Base-by-base conservation (phyloP, 2,888 invertebrate genomes). In the Eilema caniola region DNA sequence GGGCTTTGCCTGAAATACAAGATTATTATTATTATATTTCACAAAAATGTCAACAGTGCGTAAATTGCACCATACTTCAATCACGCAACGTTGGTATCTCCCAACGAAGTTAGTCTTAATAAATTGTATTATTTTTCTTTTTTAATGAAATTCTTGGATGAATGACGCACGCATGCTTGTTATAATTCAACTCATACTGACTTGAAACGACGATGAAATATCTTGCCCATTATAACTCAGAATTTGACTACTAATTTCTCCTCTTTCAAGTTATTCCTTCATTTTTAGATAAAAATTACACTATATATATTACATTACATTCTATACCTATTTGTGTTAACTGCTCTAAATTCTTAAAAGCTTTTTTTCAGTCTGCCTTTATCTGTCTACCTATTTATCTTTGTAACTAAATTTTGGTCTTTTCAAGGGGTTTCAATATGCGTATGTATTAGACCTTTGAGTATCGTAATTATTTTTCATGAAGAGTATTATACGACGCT, bases 101-200 rank as follows among this genome's bases (percentile, higher is more conserved):
- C n/a, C 83, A 85, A 85, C 80, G 77, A 86, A 85, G 78, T 82
- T 81, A 75, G 72, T 67, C 74, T 69, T 86, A 85, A 85, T 84
- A 86, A 82, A 87, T 86, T 83, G 83, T 80, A 81, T 85, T 84
- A 84, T 85, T 85, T 86, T 81, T 85, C 81, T 80, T 84, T 81
- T 85, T 72, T 83, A 83, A 84, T 83, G 74, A 73, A 79, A 80
- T 73, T 77, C 77, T 70, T 67, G 72, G 74, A 75, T 76, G 68
- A 72, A 67, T 69, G 25, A 28, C 62, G 62, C 8, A 67, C 20
- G 53, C n/a, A 12, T 53, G n/a, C 64, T n/a, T 53, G 25, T 57
- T 53, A 14, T 31, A 23, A 53, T 28, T 28, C n/a, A 16, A 25
- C 25, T 25, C 25, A 25, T 25, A 53, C 53, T 20, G 53, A 10